Conservation (phyloP, 2,797 vertebrate species). For the Dendrocincla tyrannina region DNA sequence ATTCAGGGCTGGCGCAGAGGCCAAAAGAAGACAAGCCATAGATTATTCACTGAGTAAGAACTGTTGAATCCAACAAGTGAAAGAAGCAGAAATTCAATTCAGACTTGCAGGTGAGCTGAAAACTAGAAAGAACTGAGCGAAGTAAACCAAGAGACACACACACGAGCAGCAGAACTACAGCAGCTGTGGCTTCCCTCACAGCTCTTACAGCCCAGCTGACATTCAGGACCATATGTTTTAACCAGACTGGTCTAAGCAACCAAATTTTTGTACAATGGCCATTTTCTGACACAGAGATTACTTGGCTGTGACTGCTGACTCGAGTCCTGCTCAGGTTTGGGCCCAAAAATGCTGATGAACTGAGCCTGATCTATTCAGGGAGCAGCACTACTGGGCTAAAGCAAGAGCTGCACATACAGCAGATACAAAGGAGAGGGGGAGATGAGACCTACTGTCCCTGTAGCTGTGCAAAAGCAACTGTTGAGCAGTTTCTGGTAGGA, state of each 20-base stretch:
- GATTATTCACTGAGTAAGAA: not conserved
- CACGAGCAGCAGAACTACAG: not conserved
- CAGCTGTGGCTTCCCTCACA: not conserved
- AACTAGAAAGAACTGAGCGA: not conserved
- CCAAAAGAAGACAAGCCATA: not conserved
- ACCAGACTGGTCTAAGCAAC: not conserved
- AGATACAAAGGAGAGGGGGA: not conserved
- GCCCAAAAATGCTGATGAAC: not conserved
- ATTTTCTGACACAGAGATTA: not conserved
- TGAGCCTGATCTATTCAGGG: not conserved
- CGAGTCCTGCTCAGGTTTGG: not conserved
- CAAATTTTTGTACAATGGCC: not conserved
- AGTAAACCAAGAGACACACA: not conserved
- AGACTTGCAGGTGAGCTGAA: not conserved
- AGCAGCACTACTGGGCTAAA: not conserved
- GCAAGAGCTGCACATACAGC: accelerated
- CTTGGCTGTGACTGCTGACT: not conserved
- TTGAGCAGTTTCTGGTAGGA: not conserved
- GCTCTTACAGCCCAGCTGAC: not conserved
- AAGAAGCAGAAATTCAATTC: not conserved
- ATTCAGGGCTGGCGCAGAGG: not conserved
- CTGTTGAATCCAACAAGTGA: not conserved
- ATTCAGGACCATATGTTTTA: accelerated
- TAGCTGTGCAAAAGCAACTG: not conserved
- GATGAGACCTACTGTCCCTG: not conserved